Percentiles rank a stretch among this genome's conserved stretches.
Conservation (phyloP, 2,797 vertebrate species). For the Nyctibius grandis region DNA sequence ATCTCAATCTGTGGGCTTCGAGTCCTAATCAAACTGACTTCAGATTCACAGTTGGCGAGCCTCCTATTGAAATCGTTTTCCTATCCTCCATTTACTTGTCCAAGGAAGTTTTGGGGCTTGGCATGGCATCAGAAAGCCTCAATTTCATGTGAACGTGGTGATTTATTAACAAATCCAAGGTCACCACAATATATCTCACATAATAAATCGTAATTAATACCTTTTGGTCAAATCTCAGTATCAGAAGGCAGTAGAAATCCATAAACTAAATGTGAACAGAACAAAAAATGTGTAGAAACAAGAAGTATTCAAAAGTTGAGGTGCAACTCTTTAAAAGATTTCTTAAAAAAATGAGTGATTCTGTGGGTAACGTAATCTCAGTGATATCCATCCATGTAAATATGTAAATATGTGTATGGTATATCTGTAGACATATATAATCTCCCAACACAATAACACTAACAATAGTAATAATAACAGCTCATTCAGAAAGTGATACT, state of each 20-base stretch:
- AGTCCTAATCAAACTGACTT: constrained; percentile 69
- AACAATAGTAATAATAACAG: not conserved
- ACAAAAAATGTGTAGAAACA: not conserved
- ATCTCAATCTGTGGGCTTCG: constrained; percentile 68
- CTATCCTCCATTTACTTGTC: constrained; percentile 50
- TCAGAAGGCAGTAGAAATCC: not conserved
- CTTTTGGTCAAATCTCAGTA: not conserved
- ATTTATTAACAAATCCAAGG: constrained; percentile 56
- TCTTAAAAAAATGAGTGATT: not conserved
- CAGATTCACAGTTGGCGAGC: constrained; percentile 61
- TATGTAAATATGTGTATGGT: not conserved
- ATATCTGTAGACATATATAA: not conserved
- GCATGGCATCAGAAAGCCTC: constrained; percentile 61
- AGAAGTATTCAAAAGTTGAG: not conserved
- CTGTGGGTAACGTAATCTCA: not conserved
- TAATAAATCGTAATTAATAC: constrained; percentile 21
- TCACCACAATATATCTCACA: constrained; percentile 1
- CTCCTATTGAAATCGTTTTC: constrained; percentile 53
- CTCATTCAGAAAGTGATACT: not conserved
- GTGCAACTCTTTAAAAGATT: not conserved
- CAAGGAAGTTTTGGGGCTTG: constrained; percentile 61
- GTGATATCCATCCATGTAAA: not conserved
- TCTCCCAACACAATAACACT: not conserved
- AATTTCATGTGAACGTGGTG: constrained; percentile 38
- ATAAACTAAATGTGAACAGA: not conserved